Evolutionary conservation across 2,888 invertebrate genomes (phyloP).

Genomic region (Coremacera marginata): DNA sequence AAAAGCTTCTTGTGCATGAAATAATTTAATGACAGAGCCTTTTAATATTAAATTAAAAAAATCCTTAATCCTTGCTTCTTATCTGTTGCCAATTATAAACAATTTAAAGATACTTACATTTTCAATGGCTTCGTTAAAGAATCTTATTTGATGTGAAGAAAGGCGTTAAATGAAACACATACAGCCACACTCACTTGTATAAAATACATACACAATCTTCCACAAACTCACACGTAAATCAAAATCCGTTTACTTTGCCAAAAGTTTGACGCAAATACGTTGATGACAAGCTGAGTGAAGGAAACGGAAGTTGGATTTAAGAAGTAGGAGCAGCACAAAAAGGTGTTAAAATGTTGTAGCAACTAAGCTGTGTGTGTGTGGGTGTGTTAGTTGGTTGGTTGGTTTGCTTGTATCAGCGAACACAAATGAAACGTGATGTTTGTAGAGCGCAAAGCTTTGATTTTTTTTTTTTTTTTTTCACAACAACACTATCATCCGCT

Average conservation of each 20-base stretch:
- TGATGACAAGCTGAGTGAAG: conserved; percentile 7
- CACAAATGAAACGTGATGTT: neutral
- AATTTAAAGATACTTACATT: no score
- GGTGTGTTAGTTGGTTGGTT: neutral
- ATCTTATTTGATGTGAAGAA: neutral
- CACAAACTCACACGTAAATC: neutral
- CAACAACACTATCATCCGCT: neutral
- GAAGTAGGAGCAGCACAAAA: neutral
- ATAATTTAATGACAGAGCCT: no score
- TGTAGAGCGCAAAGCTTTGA: neutral
- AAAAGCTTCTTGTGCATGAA: no score
- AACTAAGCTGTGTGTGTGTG: neutral
- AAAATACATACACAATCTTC: neutral
- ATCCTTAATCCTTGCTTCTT: no score
- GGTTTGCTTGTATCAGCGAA: neutral
- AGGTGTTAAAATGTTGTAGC: neutral
- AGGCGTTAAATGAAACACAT: neutral
- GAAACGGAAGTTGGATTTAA: conserved; percentile 19
- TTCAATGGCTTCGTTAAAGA: no score
- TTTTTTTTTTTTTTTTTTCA: neutral
- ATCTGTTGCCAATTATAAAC: no score
- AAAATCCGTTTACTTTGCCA: conserved; percentile 18
- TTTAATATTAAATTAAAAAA: no score
- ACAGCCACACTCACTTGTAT: neutral
- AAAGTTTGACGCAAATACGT: neutral